Evolutionary conservation across 2,797 vertebrate genomes (phyloP), one percentile per base, ranked within the genome.

Genomic region (Hydrophis major): DNA sequence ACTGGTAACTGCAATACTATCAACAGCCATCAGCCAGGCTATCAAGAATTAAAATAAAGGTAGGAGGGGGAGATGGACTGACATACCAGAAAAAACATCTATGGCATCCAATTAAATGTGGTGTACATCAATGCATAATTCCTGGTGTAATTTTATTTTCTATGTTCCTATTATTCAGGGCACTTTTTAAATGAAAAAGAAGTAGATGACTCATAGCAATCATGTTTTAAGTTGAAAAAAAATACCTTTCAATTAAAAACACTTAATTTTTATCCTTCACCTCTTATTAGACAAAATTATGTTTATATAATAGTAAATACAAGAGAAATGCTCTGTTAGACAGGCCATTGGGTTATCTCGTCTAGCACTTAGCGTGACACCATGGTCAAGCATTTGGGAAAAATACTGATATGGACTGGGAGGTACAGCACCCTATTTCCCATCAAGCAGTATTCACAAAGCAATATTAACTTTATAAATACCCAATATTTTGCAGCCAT

Each of bases 201-300:
- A 74, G 28, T 5, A 32, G 53, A 7, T 28, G 78, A 93, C 95
- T 95, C 78, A 50, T 47, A 89, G 37, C 87, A 96, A 92, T 53
- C 93, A 47, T 95, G 95, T 93, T 91, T 47, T 57, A 92, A 95
- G 95, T 91, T 22, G 37, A 47, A 11, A 42, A 42, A 37, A 83
- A 47, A 95, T 96, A 12, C 93, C 91, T 96, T 90, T 93, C 94
- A 92, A 94, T 93, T 96, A 95, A 95, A 86, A 96, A 95, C 13
- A 47, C 25, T 32, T 27, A 0, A 32, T 91, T 32, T 66, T 53
- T 87, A 61, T 13, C 6, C 50, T 53, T 60, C 60, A 93, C 95
- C 63, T 4, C 56, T 57, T 96, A 37, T 14, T 57, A 87, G 74
- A 89, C 92, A 47, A 95, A 94, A 87, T 0, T 11, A 42, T 94